phyloP scores from a whole-genome alignment of 2,797 vertebrate species.

The Mionectes olivaceus region DNA sequence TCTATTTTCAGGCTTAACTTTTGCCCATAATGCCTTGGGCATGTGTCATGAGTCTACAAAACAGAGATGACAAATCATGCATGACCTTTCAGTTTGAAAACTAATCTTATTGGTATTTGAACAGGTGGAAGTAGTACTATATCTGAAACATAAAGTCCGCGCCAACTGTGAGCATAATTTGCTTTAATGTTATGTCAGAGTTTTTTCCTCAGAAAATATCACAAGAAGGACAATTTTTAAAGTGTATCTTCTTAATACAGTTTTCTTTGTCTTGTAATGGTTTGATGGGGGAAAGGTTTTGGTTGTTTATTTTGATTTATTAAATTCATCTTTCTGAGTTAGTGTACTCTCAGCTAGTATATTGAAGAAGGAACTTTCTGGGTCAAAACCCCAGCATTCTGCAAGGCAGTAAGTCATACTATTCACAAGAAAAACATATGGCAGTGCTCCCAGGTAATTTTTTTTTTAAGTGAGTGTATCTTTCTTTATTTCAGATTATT shows the following conservation, averaged over 20 bases:
- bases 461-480: not conserved
- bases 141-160: not conserved
- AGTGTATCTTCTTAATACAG: not conserved
- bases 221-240: not conserved
- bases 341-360: not conserved
- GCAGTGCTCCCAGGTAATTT: not conserved
- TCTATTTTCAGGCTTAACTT: not conserved
- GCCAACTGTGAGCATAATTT: not conserved
- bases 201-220: not conserved
- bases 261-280: not conserved
- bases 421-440: not conserved
- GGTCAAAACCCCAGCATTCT: not conserved
- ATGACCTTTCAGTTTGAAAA: slow-evolving; percentile 11
- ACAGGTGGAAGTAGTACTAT: not conserved
- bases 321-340: not conserved
- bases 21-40: not conserved
- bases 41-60: not conserved
- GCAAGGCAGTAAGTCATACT: not conserved
- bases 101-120: not conserved
- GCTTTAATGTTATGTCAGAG: not conserved
- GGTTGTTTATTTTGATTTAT: not conserved
- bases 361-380: not conserved
- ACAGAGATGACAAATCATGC: not conserved
- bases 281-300: not conserved
- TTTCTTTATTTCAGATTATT: not conserved